Percentiles rank a stretch among this genome's conserved stretches.
These are phyloP conservation scores for Monodelphis domestica DNA, from an alignment of 2,797 vertebrate genomes.

Conservation along the genomic window DNA sequence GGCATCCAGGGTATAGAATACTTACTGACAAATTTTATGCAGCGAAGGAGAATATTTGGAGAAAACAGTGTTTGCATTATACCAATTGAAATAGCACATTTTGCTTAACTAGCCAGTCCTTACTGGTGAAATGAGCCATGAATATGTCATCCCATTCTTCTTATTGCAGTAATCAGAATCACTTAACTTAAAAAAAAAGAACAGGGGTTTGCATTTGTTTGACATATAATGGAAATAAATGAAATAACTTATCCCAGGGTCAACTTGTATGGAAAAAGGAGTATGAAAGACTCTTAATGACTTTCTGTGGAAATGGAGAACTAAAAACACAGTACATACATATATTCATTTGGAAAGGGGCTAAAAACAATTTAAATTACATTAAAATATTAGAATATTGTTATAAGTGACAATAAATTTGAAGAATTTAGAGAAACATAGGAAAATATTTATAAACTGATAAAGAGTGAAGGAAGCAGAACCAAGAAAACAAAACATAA, in stretches of 20 bases:
- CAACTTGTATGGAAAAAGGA: constrained; percentile 66
- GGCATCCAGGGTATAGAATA: not conserved
- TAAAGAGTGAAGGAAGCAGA: not conserved
- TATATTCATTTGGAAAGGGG: not conserved
- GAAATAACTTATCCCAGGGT: constrained; percentile 66
- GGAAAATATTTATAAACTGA: not conserved
- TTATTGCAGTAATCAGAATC: constrained; percentile 57
- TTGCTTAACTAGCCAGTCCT: constrained; percentile 54
- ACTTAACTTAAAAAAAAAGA: constrained; percentile 62
- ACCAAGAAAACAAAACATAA: not conserved
- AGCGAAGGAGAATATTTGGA: constrained; percentile 32
- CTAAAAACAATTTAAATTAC: not conserved
- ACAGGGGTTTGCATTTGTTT: constrained; percentile 60
- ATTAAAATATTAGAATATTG: not conserved
- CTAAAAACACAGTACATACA: not conserved
- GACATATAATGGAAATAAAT: constrained; percentile 68
- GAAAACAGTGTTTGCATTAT: not conserved
- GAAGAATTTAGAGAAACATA: not conserved
- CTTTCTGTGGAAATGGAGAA: constrained; percentile 25
- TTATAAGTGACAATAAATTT: not conserved
- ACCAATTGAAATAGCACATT: not conserved
- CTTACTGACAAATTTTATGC: not conserved
- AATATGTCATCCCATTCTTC: constrained; percentile 46
- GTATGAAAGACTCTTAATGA: constrained; percentile 81
- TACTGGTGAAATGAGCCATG: constrained; percentile 60